Conservation (phyloP, 1,140 invertebrate species). For the Procambarus virginalis region DNA sequence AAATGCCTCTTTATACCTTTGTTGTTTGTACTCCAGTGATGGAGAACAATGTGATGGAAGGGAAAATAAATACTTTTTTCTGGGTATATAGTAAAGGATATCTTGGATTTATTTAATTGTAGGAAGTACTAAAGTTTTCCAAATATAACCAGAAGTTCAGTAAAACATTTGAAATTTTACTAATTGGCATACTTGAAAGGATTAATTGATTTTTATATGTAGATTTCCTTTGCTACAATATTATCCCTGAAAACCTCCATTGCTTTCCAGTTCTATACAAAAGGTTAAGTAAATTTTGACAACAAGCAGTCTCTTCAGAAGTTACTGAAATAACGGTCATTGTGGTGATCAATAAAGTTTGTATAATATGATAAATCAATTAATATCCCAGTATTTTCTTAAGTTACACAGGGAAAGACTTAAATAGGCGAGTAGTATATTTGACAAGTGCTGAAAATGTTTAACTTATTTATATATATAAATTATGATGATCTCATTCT, state of each 20-base stretch:
- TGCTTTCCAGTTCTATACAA: background rate
- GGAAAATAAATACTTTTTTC: background rate
- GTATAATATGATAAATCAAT: slow-evolving; percentile 8
- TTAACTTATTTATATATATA: too few species aligned
- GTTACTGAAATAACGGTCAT: slow-evolving; percentile 1
- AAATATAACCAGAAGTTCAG: background rate
- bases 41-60: slow-evolving; percentile 24
- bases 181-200: background rate
- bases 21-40: slow-evolving; percentile 1
- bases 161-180: background rate
- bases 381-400: background rate
- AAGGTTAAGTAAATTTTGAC: background rate
- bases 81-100: background rate
- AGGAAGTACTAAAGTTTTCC: background rate
- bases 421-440: too few species aligned
- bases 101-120: background rate
- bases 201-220: too few species aligned
- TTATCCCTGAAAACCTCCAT: background rate
- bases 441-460: too few species aligned
- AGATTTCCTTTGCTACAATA: background rate
- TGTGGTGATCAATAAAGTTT: slow-evolving; percentile 34
- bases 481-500: too few species aligned
- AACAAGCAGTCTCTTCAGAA: slow-evolving; percentile 5
- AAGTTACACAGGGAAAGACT: too few species aligned
- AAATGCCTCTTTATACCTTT: slow-evolving; percentile 25